Conservation (phyloP, 2,888 invertebrate species). For the Melanostoma mellinum region DNA sequence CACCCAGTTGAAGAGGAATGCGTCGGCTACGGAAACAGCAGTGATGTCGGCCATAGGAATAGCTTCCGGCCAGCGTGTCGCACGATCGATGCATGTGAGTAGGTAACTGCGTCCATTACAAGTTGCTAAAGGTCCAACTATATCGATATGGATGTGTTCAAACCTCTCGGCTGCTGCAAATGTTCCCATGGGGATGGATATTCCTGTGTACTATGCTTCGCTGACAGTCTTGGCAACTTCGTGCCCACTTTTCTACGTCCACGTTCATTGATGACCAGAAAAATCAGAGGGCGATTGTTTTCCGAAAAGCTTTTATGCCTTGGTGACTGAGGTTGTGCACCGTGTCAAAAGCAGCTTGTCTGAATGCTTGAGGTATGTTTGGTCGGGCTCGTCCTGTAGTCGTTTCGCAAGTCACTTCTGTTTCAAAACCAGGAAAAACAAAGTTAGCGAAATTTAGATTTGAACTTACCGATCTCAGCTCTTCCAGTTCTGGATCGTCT, state of each 20-base stretch:
- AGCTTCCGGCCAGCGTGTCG: slow-evolving; percentile 74
- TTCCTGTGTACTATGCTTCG: background rate
- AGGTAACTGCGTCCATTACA: slow-evolving; percentile 76
- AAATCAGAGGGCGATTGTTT: slow-evolving; percentile 9
- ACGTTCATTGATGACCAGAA: slow-evolving; percentile 63
- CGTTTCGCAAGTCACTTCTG: slow-evolving; percentile 50
- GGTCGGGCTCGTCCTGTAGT: slow-evolving; percentile 37
- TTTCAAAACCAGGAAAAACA: slow-evolving; percentile 4
- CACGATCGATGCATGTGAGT: slow-evolving; percentile 72
- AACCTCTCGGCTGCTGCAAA: slow-evolving; percentile 71
- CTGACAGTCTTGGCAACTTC: background rate
- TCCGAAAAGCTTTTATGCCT: background rate
- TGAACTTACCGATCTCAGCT: slow-evolving; percentile 20
- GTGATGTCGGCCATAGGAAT: slow-evolving; percentile 72
- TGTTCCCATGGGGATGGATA: background rate
- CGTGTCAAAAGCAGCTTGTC: slow-evolving; percentile 13
- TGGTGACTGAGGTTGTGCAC: slow-evolving; percentile 44
- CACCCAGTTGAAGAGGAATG: slow-evolving; percentile 77
- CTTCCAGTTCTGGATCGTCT: slow-evolving; percentile 2
- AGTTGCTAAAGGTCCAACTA: slow-evolving; percentile 67
- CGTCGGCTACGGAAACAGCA: slow-evolving; percentile 65
- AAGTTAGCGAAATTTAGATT: slow-evolving; percentile 13
- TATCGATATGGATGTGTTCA: slow-evolving; percentile 80
- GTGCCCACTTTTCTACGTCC: slow-evolving; percentile 34
- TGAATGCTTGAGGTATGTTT: slow-evolving; percentile 20